A percentile compares a stretch with the other conserved stretches of the same genome.
Evolutionary conservation across 2,797 vertebrate species (phyloP).

Genomic region (Megalops cyprinoides): DNA sequence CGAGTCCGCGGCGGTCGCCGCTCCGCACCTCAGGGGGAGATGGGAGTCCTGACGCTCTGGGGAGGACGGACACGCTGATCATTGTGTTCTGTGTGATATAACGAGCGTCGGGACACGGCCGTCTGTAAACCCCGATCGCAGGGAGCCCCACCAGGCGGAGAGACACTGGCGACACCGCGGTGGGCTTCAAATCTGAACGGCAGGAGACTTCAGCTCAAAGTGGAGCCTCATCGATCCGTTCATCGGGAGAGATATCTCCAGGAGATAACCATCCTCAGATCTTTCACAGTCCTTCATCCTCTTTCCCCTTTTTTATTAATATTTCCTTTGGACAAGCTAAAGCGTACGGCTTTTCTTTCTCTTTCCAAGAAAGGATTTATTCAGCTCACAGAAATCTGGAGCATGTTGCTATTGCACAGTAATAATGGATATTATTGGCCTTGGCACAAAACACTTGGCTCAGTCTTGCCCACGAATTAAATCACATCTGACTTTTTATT

Average conservation of each 20-base stretch:
- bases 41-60: too few species aligned
- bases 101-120: neutral
- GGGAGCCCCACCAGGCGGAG: neutral
- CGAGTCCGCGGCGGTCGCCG: too few species aligned
- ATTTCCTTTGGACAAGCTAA: neutral
- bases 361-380: neutral
- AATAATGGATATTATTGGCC: neutral
- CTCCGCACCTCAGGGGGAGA: too few species aligned
- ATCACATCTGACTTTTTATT: too few species aligned
- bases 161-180: neutral
- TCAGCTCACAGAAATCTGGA: neutral
- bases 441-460: neutral
- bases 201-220: neutral
- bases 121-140: neutral
- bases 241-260: neutral
- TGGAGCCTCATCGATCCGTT: neutral
- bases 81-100: neutral
- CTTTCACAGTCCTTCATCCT: neutral
- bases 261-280: neutral
- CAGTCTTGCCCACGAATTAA: too few species aligned
- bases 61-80: too few species aligned
- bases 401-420: neutral
- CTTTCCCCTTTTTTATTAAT: neutral
- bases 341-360: neutral
- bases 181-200: conserved; percentile 3